Evolutionary conservation across 2,888 invertebrate species (phyloP).

Genomic region (Parnassius apollo): DNA sequence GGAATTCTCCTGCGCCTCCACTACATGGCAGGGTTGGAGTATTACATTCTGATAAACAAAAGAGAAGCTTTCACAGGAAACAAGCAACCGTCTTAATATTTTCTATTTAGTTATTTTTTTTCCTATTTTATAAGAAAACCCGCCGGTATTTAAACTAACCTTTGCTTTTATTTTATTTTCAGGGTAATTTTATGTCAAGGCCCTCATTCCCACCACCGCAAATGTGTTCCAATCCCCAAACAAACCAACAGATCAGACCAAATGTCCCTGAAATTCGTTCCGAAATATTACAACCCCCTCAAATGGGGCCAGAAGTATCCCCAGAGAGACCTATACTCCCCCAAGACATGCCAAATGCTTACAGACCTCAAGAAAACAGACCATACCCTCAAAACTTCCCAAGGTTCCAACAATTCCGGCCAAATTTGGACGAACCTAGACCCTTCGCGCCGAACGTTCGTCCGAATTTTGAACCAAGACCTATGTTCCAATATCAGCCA

Average conservation of each 20-base stretch:
- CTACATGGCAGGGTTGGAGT: no score
- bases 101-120: no score
- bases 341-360: slow-evolving; percentile 34
- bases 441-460: slow-evolving; percentile 36
- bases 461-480: slow-evolving; percentile 50
- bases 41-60: no score
- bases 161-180: slow-evolving; percentile 31
- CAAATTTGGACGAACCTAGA: slow-evolving; percentile 39
- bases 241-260: slow-evolving; percentile 33
- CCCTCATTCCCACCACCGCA: slow-evolving; percentile 54
- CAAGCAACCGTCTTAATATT: no score
- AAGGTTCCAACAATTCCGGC: slow-evolving; percentile 43
- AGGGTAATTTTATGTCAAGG: slow-evolving; percentile 62
- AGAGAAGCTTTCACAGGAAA: no score
- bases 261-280: slow-evolving; percentile 35
- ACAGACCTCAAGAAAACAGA: slow-evolving; percentile 38
- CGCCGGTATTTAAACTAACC: no score
- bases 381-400: slow-evolving; percentile 36
- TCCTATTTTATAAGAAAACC: no score
- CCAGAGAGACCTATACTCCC: slow-evolving; percentile 46
- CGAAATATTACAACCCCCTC: slow-evolving; percentile 30
- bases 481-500: slow-evolving; percentile 45
- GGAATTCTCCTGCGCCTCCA: no score
- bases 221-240: slow-evolving; percentile 34
- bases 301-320: slow-evolving; percentile 43